A percentile compares a stretch with the other conserved stretches of the same genome.
Evolutionary conservation across 2,888 invertebrate species (phyloP).

Genomic region (Ashinkailepas kermadecensis): DNA sequence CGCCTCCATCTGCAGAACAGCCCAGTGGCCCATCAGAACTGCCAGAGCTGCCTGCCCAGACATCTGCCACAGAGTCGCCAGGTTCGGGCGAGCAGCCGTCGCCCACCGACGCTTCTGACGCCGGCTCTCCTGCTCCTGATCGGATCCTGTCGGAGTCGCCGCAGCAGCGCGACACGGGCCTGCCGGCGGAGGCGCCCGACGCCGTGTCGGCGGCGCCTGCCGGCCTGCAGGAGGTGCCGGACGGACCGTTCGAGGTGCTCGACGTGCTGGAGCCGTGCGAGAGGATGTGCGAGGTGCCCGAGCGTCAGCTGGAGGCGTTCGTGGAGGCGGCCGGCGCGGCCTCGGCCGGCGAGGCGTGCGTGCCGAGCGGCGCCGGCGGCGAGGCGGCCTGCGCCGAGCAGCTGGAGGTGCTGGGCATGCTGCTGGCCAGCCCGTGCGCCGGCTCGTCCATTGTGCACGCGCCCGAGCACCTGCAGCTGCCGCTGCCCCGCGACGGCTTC

Average conservation of each 20-base stretch:
- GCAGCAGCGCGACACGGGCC: too few relatives aligned
- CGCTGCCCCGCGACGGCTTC: constrained; percentile 17
- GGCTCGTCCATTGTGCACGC: constrained; percentile 22
- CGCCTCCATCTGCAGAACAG: too few relatives aligned
- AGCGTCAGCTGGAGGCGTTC: background rate
- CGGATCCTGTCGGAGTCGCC: too few relatives aligned
- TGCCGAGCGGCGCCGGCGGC: background rate
- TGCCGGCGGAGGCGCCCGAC: too few relatives aligned
- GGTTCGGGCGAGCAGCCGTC: too few relatives aligned
- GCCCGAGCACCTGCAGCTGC: constrained; percentile 25
- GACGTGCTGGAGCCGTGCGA: background rate
- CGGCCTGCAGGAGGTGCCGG: too few relatives aligned
- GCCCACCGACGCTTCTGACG: too few relatives aligned
- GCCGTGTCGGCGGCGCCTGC: too few relatives aligned
- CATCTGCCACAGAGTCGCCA: too few relatives aligned
- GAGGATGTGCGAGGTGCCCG: background rate
- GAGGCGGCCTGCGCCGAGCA: background rate
- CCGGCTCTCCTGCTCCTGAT: too few relatives aligned
- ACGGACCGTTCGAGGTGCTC: background rate
- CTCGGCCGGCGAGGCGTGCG: background rate
- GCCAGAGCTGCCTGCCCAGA: too few relatives aligned
- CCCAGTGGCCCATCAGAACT: too few relatives aligned
- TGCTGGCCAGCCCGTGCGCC: constrained; percentile 8
- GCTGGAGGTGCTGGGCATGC: constrained; percentile 17
- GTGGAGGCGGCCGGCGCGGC: background rate